Evolutionary conservation across 2,888 invertebrate species (phyloP), one percentile per base, ranked within the genome.

Genomic region (Synergus laeviventris): DNA sequence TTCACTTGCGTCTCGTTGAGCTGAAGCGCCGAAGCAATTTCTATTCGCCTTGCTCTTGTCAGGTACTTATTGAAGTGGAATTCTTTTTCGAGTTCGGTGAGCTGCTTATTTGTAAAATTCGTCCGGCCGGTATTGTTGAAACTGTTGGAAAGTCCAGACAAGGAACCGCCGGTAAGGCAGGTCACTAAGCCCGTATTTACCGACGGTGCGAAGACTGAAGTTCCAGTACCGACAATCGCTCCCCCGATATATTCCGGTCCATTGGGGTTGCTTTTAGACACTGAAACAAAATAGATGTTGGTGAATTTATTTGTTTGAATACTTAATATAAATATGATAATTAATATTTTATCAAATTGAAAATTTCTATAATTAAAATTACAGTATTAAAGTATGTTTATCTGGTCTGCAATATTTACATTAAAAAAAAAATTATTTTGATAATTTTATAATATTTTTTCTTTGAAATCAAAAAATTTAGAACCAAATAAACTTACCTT

Each of bases 21-120:
- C 89, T 98, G 97, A 76, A 99, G 92, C 3, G 98, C 96, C 2
- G 97, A 97, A 0, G 99, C 99, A 84, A 99, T 99, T 92, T 99
- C 99, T 90, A 99, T 99, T 86, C 99, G 94, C 83, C 99, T 93
- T 56, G 98, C 99, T 85, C 99, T 93, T 56, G 99, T 99, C 88
- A 99, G 94, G 93, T 99, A 99, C 92, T 98, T 99, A 93, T 99
- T 99, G 92, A 98, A 99, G 91, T 99, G 99, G 92, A 99, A 99
- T 91, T 99, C 99, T 91, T 99, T 99, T 91, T 99, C 99, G 83
- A 99, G 93, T 91, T 99, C 99, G 2, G 99, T 99, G 82, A 99
- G 94, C 91, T 99, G 99, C 92, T 99, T 99, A 92, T 99, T 99
- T 84, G 99, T 99, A 93, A 99, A 99, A 92, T 99, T 99, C 56